Conservation (phyloP, 2,888 invertebrate genomes). For the Ophonus ardosiacus region DNA sequence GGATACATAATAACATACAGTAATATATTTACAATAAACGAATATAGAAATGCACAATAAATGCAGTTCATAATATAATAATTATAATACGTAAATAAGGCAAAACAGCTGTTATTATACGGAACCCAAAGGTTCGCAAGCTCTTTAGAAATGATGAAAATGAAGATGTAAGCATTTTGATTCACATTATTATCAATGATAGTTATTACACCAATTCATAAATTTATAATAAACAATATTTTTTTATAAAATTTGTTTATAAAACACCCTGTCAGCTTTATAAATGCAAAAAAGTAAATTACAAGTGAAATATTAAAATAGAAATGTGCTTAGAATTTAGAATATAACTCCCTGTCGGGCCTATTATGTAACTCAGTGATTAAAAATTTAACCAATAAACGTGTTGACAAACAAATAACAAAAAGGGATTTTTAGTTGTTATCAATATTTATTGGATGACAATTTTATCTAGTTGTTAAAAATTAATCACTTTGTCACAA, state of each 20-base stretch:
- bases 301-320: no score
- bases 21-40: conserved; percentile 19
- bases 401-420: no score
- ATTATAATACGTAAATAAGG: conserved; percentile 19
- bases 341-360: no score
- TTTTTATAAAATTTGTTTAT: not conserved
- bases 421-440: no score
- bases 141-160: conserved; percentile 43
- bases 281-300: not conserved
- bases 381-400: no score
- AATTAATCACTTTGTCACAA: no score
- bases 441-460: no score
- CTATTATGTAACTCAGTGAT: no score
- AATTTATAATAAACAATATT: no score
- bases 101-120: conserved; percentile 19
- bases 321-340: no score
- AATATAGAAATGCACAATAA: conserved; percentile 50
- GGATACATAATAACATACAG: conserved; percentile 22
- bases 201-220: no score
- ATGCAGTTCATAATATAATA: not conserved
- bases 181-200: not conserved
- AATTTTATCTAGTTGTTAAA: no score
- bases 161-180: not conserved
- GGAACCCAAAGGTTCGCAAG: conserved; percentile 21
- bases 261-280: not conserved